Evolutionary conservation across 1,140 invertebrate genomes (phyloP).

Genomic region (Zaprionus capensis): DNA sequence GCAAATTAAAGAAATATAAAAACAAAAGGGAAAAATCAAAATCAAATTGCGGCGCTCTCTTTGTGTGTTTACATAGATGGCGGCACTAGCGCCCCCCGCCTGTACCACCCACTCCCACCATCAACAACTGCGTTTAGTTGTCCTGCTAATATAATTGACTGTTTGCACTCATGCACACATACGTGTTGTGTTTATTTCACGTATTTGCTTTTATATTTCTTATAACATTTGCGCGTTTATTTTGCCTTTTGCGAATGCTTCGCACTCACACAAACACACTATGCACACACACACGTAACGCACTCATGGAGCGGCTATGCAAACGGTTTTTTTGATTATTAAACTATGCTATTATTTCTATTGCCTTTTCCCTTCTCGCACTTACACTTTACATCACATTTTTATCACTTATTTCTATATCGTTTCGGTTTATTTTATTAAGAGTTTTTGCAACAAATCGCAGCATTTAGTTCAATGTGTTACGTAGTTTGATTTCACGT

Average conservation of each 20-base stretch:
- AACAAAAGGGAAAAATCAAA: slow-evolving; percentile 56
- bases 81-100: slow-evolving; percentile 1
- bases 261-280: slow-evolving; percentile 33
- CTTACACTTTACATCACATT: slow-evolving; percentile 76
- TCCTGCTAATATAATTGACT: slow-evolving; percentile 4
- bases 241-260: slow-evolving; percentile 59
- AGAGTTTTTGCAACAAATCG: slow-evolving; percentile 47
- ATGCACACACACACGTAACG: slow-evolving; percentile 11
- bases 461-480: slow-evolving; percentile 36
- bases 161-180: neutral
- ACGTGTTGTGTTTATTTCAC: slow-evolving; percentile 42
- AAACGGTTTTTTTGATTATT: slow-evolving; percentile 29
- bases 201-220: slow-evolving; percentile 42
- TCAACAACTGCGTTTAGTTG: neutral
- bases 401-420: slow-evolving; percentile 53
- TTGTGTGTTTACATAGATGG: slow-evolving; percentile 38
- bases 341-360: neutral
- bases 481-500: slow-evolving; percentile 35
- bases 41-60: slow-evolving; percentile 40
- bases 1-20: slow-evolving; percentile 60
- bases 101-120: neutral
- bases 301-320: slow-evolving; percentile 33
- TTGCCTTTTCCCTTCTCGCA: slow-evolving; percentile 16
- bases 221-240: slow-evolving; percentile 53
- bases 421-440: slow-evolving; percentile 23